Evolutionary conservation across 2,797 vertebrate species (phyloP), one percentile per base, ranked within the genome.

Genomic region (Benthosema pterotum): DNA sequence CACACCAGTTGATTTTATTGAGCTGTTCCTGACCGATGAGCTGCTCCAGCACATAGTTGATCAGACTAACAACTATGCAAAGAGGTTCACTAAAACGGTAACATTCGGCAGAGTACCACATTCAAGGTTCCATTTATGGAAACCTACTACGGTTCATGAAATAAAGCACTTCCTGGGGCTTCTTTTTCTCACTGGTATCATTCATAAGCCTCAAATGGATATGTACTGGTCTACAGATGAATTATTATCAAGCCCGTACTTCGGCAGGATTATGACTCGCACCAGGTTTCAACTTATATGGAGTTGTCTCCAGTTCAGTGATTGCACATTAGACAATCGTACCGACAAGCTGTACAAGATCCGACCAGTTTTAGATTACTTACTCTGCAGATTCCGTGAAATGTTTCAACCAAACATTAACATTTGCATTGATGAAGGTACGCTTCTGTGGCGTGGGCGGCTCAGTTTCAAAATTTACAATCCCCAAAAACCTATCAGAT

Each of bases 311-410:
- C 51, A 52, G 8, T 52, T 52, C 17, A 52, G 22, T 18, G 51
- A 52, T 18, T 22, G 4, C 11, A 13, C 1, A 16, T 19, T 13
- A 7, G 7, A 11, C 12, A 16, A 52, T 18, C 2, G 12, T 13
- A 52, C 16, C 25, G 51, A 52, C 51, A 52, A 14, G 18, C 17
- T 22, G 51, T 52, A 52, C 51, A 52, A 52, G 12, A 16, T 52
- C 16, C 18, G 51, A 3, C 51, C 51, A 4, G 51, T 52, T 16
- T 52, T 52, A 5, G 51, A 52, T 13, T 52, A 52, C 19, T 18
- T 52, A 19, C 11, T 52, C 22, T 8, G 17, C 51, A 52, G 18
- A 52, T 52, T 52, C 51, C 5, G 28, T 32, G 28, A 32, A 7
- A 7, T 32, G 28, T 32, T 32, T 32, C 28, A 51, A 51, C 15